Evolutionary conservation across 2,888 invertebrate genomes (phyloP), one percentile per base, ranked within the genome.

Genomic region (Nycteola revayana): DNA sequence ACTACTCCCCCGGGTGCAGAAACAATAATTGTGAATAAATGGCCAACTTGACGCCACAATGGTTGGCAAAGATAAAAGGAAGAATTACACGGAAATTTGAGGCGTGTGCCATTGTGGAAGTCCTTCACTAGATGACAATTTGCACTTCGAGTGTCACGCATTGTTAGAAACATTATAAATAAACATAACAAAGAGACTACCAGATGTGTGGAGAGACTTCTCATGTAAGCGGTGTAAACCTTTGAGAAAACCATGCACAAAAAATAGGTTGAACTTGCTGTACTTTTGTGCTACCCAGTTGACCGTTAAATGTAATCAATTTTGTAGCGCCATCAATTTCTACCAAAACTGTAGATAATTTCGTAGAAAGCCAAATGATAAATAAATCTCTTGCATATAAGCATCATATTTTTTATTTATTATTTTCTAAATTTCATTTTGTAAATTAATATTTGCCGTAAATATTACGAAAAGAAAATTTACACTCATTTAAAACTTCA

Each of bases 21-120:
- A 76, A 84, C 81, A 84, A 83, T 83, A 75, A 82, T 82, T 61
- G 58, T 48, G 63, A 78, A 79, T 82, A 81, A 85, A 87, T 86
- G 78, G 82, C 64, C 76, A 73, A 73, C 78, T 80, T 68, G 59
- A 74, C 67, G 46, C 79, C 79, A 85, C 84, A 86, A 87, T 79
- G 61, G 69, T 55, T 39, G 60, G 58, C 61, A 75, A 75, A 87
- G 75, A 86, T 81, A 85, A 87, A 79, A 64, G 76, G 52, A 66
- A 76, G 78, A 77, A 84, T 87, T 88, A 88, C 78, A 86, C 76
- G 81, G 84, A 85, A 81, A 83, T 85, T 78, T 82, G 62, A 77
- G 81, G 83, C 76, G 79, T 76, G 76, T 70, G 65, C 77, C 56
- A 72, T 86, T 87, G 84, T 85, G 59, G 42, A 65, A 49, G 62